Evolutionary conservation across 1,140 invertebrate genomes (phyloP), one percentile per base, ranked within the genome.

Genomic region (Nebria ingens): DNA sequence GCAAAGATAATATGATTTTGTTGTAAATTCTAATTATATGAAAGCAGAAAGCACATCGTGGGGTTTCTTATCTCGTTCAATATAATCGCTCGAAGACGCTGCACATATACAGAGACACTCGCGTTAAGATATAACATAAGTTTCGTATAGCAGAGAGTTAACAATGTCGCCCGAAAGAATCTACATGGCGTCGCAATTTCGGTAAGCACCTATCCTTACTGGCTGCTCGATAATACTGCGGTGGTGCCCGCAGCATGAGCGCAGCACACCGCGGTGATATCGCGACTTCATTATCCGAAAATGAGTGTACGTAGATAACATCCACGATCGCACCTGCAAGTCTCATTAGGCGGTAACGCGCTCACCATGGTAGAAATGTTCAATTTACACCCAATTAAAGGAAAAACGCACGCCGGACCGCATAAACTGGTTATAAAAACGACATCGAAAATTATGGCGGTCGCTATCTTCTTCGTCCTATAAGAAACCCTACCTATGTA

Each of bases 351-450:
- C 40, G 15, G 40, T 45, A 45, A 45, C 40, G 40, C 6, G 6
- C 6, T 6, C 40, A 45, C 6, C 17, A 17, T 17, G 17, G 3
- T 45, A 6, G 40, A 17, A 34, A 45, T 17, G 6, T 45, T 45
- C 40, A 45, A 45, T 45, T 45, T 45, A 45, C 40, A 45, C 40
- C 40, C 40, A 45, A 45, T 45, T 45, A 45, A 45, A 45, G 40
- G 40, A 45, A 45, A 45, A 45, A 45, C 40, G 40, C 40, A 45
- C 40, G 17, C 40, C 40, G 6, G 40, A 17, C 40, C 40, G 40
- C 40, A 45, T 45, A 45, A 45, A 45, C 40, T 45, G 40, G 6
- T 17, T 45, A 17, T 45, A 45, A 45, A 45, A 45, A 45, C 40
- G 40, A 45, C 40, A 45, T 45, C 6, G 40, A 17, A 17, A 45